Conservation (phyloP, 2,888 invertebrate species). For the Ornithoptera priamus region DNA sequence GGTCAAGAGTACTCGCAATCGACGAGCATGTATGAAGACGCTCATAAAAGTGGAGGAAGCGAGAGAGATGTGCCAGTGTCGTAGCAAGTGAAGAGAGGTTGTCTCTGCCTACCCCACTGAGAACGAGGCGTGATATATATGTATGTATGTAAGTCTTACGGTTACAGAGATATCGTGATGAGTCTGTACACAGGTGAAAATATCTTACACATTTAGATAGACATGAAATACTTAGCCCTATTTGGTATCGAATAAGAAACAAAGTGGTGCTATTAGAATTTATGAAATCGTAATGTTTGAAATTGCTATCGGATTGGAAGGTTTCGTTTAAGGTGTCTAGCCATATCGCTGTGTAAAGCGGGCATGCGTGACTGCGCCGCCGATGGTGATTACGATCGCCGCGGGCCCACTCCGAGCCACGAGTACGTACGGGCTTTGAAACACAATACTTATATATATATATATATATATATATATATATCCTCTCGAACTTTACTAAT, state of each 20-base stretch:
- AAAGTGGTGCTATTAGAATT: conserved; percentile 15
- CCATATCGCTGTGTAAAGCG: conserved; percentile 41
- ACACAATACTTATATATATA: conserved; percentile 23
- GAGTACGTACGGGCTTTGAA: conserved; percentile 34
- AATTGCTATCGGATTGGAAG: conserved; percentile 31
- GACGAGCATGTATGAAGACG: too few relatives aligned
- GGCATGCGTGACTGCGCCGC: conserved; percentile 55
- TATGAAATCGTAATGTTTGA: conserved; percentile 27
- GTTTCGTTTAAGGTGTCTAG: conserved; percentile 38
- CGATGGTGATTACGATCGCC: conserved; percentile 51
- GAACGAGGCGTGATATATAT: too few relatives aligned
- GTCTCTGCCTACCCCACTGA: too few relatives aligned
- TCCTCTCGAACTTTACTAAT: conserved; percentile 23
- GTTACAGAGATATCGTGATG: too few relatives aligned
- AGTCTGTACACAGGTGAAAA: too few relatives aligned
- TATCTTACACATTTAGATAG: background rate
- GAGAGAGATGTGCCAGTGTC: too few relatives aligned
- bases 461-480: too few relatives aligned
- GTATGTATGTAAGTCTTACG: too few relatives aligned
- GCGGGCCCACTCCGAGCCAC: conserved; percentile 49
- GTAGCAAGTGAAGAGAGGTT: too few relatives aligned
- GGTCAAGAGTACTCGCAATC: too few relatives aligned
- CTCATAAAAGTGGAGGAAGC: too few relatives aligned
- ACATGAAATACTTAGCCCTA: conserved; percentile 14
- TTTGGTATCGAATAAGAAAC: conserved; percentile 5